These are phyloP conservation scores for Petrophora chlorosata DNA, from an alignment of 2,888 invertebrate genomes.

Conservation along the genomic window DNA sequence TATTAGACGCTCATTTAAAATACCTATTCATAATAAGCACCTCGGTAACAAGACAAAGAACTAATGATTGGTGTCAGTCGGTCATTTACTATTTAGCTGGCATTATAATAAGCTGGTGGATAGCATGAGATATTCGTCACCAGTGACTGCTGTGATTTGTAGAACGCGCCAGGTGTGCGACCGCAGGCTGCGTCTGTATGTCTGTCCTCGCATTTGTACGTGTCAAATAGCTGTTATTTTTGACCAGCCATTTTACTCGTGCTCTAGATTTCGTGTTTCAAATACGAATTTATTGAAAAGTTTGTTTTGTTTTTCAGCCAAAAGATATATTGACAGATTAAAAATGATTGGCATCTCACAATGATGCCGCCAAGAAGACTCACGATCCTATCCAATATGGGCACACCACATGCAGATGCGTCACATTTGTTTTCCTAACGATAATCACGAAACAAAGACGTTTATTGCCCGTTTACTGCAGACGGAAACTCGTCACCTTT, in stretches of 20 bases:
- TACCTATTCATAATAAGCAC: slow-evolving; percentile 17
- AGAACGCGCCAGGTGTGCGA: slow-evolving; percentile 49
- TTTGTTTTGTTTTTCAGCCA: neutral
- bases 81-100: slow-evolving; percentile 36
- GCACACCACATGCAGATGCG: slow-evolving; percentile 40
- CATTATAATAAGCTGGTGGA: slow-evolving; percentile 29
- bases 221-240: slow-evolving; percentile 55
- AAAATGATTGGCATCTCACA: too few species aligned
- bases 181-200: slow-evolving; percentile 43
- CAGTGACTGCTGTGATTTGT: slow-evolving; percentile 41
- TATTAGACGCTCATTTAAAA: slow-evolving; percentile 8
- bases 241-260: slow-evolving; percentile 38
- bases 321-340: too few species aligned
- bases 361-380: slow-evolving; percentile 13
- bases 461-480: slow-evolving; percentile 43
- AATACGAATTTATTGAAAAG: too few species aligned
- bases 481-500: slow-evolving; percentile 74
- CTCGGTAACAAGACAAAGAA: slow-evolving; percentile 36
- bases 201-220: slow-evolving; percentile 51
- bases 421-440: slow-evolving; percentile 39
- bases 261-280: slow-evolving; percentile 36
- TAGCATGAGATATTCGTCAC: slow-evolving; percentile 34
- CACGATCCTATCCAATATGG: neutral
- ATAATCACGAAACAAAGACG: slow-evolving; percentile 50
- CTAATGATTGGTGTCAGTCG: slow-evolving; percentile 32